Evolutionary conservation across 1,140 invertebrate species (phyloP).

Genomic region (Bombyx mandarina): DNA sequence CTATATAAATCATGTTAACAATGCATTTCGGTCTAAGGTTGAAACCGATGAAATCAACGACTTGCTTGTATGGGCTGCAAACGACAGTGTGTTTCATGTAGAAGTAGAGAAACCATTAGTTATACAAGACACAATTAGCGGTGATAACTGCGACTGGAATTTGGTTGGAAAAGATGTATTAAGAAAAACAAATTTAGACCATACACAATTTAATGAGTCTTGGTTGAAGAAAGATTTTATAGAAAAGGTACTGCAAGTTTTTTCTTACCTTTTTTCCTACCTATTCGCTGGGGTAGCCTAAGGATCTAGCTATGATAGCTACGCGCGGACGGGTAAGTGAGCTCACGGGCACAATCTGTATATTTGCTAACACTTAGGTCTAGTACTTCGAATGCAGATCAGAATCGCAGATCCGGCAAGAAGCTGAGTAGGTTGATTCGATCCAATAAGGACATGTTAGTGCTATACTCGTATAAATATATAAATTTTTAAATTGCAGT

Average conservation of each 20-base stretch:
- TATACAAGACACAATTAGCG: constrained; percentile 22
- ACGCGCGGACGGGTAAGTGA: no score
- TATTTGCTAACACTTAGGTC: no score
- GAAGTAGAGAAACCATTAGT: constrained; percentile 46
- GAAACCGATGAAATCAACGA: constrained; percentile 37
- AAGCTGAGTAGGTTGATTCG: no score
- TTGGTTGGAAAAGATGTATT: constrained; percentile 31
- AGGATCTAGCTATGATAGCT: no score
- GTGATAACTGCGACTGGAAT: constrained; percentile 24
- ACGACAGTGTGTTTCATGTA: constrained; percentile 45
- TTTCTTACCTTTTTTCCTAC: background rate
- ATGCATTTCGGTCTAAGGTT: constrained; percentile 24
- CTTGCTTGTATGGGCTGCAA: constrained; percentile 42
- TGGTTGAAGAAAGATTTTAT: constrained; percentile 58
- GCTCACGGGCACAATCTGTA: no score
- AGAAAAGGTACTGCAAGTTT: constrained; percentile 31
- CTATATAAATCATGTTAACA: background rate
- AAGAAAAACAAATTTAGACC: constrained; percentile 29
- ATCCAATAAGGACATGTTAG: no score
- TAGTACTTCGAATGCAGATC: no score
- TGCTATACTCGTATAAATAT: no score
- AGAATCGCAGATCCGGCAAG: no score
- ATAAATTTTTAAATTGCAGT: no score
- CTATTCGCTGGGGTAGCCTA: no score
- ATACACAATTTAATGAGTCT: constrained; percentile 39